Base-by-base conservation (phyloP, 2,888 invertebrate genomes). In the Patella depressa region DNA sequence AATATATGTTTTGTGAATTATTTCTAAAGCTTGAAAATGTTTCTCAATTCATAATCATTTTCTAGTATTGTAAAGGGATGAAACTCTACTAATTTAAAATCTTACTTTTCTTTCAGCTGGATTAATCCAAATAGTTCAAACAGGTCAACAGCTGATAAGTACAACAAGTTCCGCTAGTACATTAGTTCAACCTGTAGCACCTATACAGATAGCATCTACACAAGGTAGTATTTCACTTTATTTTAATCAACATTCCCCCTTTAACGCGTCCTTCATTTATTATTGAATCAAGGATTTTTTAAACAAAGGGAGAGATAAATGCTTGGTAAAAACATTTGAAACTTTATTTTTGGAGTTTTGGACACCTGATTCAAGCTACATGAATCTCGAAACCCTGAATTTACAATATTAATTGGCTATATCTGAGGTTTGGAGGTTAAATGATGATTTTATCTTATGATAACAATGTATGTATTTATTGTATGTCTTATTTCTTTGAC, bases 71-170 rank as follows among this genome's bases (percentile, higher is more conserved):
- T 29, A 7, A 24, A 70, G 0, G 9, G 19, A 15, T 70, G 19
- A 24, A 15, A 70, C 76, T 80, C 15, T 4, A 74, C 5, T 45
- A 29, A 29, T 34, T 17, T 17, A 15, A 75, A 34, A 65, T 14
- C 34, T 55, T 34, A 24, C 7, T 55, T 77, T 65, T 77, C 54
- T 78, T 81, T 72, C 78, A 85, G 82, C 88, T 84, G 91, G 91
- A 29, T 87, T 90, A 72, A 94, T 95, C 71, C 95, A 95, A 88
- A 92, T 95, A 74, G 94, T 95, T 73, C 95, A 95, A 89, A 93
- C 94, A 75, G 95, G 95, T 12, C 94, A 94, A 86, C 95, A 95
- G 90, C 76, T 88, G 19, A 85, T 88, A n/a, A 85, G 87, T 45
- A 85, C 88, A 9, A 82, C 87, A 15, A 76, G 72, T 54, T 78